Percentiles rank a stretch among this genome's conserved stretches.
Conservation (phyloP, 1,140 invertebrate species). For the Atta colombica region DNA sequence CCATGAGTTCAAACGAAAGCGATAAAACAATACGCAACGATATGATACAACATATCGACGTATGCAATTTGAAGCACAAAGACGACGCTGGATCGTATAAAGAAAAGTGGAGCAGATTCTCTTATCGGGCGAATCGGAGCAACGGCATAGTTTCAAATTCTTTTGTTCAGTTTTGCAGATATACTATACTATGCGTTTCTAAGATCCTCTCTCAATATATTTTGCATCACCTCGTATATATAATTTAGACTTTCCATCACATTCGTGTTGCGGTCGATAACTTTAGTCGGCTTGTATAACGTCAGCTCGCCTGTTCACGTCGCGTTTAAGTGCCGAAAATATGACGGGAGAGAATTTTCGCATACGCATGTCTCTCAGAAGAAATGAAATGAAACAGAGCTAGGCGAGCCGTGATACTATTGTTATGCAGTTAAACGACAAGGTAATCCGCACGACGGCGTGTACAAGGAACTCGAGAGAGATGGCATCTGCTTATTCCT, state of each 20-base stretch:
- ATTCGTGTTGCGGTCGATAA: background rate
- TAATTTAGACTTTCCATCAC: background rate
- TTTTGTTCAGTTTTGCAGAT: background rate
- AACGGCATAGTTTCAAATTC: background rate
- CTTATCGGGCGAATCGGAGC: background rate
- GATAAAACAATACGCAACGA: conserved; percentile 29
- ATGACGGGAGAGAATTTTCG: conserved; percentile 6
- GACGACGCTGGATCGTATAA: background rate
- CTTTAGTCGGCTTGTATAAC: conserved; percentile 7
- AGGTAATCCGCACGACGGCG: conserved; percentile 15
- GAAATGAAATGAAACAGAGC: conserved; percentile 32
- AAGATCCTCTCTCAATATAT: background rate
- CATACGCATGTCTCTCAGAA: conserved; percentile 17
- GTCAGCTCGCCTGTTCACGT: background rate
- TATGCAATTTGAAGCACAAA: background rate
- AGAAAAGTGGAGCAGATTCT: background rate
- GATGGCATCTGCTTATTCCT: conserved; percentile 29
- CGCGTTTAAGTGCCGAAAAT: conserved; percentile 24
- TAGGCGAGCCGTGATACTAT: conserved; percentile 22
- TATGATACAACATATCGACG: background rate
- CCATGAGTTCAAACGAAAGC: background rate
- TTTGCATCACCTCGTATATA: background rate
- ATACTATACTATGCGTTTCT: too few relatives aligned
- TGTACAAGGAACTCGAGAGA: background rate
- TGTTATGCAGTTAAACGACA: conserved; percentile 29